A percentile compares a stretch with the other conserved stretches of the same genome.
Evolutionary conservation across 1,140 invertebrate species (phyloP).

Genomic region (Macrobrachium nipponense): DNA sequence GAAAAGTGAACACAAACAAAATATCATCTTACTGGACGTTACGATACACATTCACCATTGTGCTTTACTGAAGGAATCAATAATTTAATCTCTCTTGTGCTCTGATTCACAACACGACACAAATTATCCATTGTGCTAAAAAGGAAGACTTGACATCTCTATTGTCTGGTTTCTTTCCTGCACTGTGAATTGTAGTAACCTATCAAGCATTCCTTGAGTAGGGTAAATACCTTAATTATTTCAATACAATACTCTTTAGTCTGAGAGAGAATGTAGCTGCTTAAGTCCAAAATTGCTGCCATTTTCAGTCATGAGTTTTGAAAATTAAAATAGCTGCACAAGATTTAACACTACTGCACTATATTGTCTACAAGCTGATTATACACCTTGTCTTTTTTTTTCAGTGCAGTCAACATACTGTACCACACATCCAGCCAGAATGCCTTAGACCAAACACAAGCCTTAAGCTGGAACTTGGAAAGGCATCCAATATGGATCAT

Average conservation of each 20-base stretch:
- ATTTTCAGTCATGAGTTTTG: slow-evolving; percentile 39
- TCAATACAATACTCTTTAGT: slow-evolving; percentile 45
- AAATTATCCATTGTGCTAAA: slow-evolving; percentile 60
- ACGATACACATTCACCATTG: slow-evolving; percentile 57
- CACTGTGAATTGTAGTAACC: slow-evolving; percentile 57
- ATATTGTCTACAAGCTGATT: slow-evolving; percentile 32
- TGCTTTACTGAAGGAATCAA: slow-evolving; percentile 55
- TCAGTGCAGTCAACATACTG: slow-evolving; percentile 28
- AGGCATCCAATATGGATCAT: slow-evolving; percentile 20
- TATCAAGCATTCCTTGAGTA: slow-evolving; percentile 58
- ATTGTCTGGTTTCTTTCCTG: slow-evolving; percentile 63
- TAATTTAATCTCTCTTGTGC: slow-evolving; percentile 61
- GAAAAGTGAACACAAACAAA: slow-evolving; percentile 53
- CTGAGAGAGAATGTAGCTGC: slow-evolving; percentile 58
- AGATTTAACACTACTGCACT: slow-evolving; percentile 38
- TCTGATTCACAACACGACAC: slow-evolving; percentile 59
- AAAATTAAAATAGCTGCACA: slow-evolving; percentile 32
- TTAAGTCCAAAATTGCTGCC: slow-evolving; percentile 52
- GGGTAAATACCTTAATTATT: slow-evolving; percentile 52
- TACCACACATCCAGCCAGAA: slow-evolving; percentile 15
- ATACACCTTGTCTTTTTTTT: neutral
- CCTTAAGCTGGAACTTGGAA: slow-evolving; percentile 24
- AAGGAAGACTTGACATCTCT: slow-evolving; percentile 61
- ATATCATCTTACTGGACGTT: slow-evolving; percentile 58
- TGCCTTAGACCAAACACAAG: slow-evolving; percentile 18